Base-by-base conservation (phyloP, 1,140 invertebrate species). In the Babylonia areolata region DNA sequence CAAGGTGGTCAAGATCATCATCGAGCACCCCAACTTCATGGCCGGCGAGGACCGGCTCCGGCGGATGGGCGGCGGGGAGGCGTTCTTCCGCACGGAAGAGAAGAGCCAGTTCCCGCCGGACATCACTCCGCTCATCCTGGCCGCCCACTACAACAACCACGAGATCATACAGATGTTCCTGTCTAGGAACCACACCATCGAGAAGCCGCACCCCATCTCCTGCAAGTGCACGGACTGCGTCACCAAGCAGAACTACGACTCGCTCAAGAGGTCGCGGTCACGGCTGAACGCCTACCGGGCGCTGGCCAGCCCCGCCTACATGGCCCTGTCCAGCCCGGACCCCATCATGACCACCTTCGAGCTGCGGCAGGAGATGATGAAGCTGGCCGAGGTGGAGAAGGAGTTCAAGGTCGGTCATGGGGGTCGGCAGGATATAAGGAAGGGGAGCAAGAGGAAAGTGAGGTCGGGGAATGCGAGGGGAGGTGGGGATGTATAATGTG, bases 261-360 rank as follows among this genome's bases (percentile, higher is more conserved):
- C 93, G 6, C 82, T 94, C 40, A 93, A 93, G 81, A 81, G 92
- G 84, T 93, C 93, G 71, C 77, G 93, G 86, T 95, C 94, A 39
- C 85, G 94, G 37, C 86, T 95, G 51, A 94, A 94, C 87, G 93
- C 94, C 15, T 95, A 94, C 89, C 87, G 92, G 58, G 94, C 93
- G 33, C 87, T 95, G 64, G 93, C 94, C 39, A 94, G 94, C 84
- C 94, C 94, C 12, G 95, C 95, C 0, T 97, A 96, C 89, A 96
- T 97, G 90, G 96, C 96, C 42, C 95, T 96, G 85, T 95, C 95
- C 0, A 95, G 95, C 1, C 92, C 95, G 15, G 96, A 97, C 93
- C 96, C 96, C 0, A 96, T 97, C 78, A 94, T 96, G 83, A 94
- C 95, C 23, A 95, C 96, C 0, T 97, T 97, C 90, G 92, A 95